Conservation (phyloP, 2,797 vertebrate genomes). For the Kryptopterus vitreolus region DNA sequence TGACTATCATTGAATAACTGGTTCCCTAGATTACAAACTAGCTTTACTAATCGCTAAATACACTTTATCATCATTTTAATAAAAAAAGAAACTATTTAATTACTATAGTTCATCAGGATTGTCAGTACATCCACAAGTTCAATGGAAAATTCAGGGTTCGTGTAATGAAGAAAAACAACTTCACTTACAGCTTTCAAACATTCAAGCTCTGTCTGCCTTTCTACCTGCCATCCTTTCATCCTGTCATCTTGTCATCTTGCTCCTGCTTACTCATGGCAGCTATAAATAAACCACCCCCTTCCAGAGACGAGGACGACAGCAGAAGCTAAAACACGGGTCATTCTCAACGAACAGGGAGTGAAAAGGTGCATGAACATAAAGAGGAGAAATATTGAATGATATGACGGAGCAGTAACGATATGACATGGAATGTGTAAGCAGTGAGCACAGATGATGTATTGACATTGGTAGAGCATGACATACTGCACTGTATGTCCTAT, state of each 20-base stretch:
- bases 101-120: constrained; percentile 48
- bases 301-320: constrained; percentile 4
- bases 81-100: too few species aligned
- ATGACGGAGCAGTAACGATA: background rate
- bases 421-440: background rate
- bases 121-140: constrained; percentile 3
- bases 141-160: background rate
- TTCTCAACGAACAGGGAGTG: background rate
- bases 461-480: background rate
- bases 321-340: background rate
- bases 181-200: constrained; percentile 32
- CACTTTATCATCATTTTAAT: background rate
- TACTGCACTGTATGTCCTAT: background rate
- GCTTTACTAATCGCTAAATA: background rate
- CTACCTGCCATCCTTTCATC: background rate
- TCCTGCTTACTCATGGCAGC: constrained; percentile 21
- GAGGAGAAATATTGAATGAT: background rate
- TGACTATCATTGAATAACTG: too few species aligned
- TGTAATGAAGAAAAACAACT: constrained; percentile 48
- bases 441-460: background rate
- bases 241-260: constrained; percentile 14
- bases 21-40: too few species aligned
- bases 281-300: constrained; percentile 46
- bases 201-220: background rate
- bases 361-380: background rate